A percentile compares a stretch with the other conserved stretches of the same genome.
phyloP scores from a whole-genome alignment of 2,113 vertebrate species.

The Anser brachyrhynchus region DNA sequence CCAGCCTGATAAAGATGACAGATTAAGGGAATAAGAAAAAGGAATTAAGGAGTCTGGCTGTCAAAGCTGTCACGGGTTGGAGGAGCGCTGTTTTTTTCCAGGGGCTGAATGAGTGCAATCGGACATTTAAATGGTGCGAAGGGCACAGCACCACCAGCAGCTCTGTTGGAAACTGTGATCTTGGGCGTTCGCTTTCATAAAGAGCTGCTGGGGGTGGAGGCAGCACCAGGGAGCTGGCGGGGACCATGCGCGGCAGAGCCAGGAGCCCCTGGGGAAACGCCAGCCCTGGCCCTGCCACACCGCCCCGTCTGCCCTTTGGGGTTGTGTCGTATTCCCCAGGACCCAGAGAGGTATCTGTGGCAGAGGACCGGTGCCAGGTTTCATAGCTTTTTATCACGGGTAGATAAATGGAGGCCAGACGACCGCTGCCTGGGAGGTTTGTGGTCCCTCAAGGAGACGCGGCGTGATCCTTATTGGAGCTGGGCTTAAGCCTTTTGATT shows the following conservation, averaged over 20 bases:
- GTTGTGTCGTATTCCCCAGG: background rate
- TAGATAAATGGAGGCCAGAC: background rate
- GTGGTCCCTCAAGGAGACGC: background rate
- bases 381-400: background rate
- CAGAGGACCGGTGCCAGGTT: background rate
- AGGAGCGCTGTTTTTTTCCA: slow-evolving; percentile 29
- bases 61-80: slow-evolving; percentile 85
- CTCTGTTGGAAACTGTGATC: background rate
- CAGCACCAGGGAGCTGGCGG: background rate
- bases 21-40: slow-evolving; percentile 97
- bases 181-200: background rate
- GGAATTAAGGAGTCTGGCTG: slow-evolving; percentile 96
- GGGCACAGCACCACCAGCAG: slow-evolving; percentile 37
- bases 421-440: background rate
- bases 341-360: background rate
- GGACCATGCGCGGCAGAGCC: accelerated
- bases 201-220: background rate
- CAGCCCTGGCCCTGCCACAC: accelerated
- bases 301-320: background rate
- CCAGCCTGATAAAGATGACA: slow-evolving; percentile 98
- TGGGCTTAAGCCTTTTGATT: background rate
- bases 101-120: slow-evolving; percentile 51
- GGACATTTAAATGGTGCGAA: slow-evolving; percentile 60
- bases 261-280: accelerated
- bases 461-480: background rate